Percentiles rank a stretch among this genome's conserved stretches.
These are phyloP conservation scores for Chionodraco myersi DNA, from an alignment of 2,113 vertebrate species.

Conservation along the genomic window DNA sequence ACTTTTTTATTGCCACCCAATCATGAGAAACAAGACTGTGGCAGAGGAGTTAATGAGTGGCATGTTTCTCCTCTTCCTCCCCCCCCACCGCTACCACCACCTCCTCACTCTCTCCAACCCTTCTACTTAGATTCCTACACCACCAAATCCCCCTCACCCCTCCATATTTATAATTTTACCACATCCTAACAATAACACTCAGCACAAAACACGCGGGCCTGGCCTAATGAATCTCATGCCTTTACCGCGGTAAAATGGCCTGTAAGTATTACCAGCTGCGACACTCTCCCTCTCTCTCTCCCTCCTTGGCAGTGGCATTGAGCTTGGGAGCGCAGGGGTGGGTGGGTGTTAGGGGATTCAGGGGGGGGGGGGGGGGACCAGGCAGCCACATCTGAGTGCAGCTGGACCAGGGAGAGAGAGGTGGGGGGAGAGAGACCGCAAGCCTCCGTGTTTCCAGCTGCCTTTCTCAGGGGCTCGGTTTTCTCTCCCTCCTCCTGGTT, in stretches of 20 bases:
- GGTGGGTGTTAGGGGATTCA: slow-evolving; percentile 24
- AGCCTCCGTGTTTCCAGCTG: slow-evolving; percentile 92
- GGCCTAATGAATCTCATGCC: slow-evolving; percentile 99
- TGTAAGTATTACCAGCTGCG: slow-evolving; percentile 99
- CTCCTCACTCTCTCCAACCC: slow-evolving; percentile 25
- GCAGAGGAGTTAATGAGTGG: slow-evolving; percentile 93
- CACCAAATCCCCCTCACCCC: slow-evolving; percentile 76
- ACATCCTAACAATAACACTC: slow-evolving; percentile 99
- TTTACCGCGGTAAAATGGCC: slow-evolving; percentile 90
- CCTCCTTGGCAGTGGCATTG: slow-evolving; percentile 88
- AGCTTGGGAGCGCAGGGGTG: slow-evolving; percentile 59
- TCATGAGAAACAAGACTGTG: slow-evolving; percentile 90
- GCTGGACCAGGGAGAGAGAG: slow-evolving; percentile 85
- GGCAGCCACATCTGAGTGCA: slow-evolving; percentile 94
- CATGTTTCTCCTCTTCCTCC: slow-evolving; percentile 85
- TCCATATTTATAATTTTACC: slow-evolving; percentile 99
- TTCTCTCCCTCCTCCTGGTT: slow-evolving; percentile 85
- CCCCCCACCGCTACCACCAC: slow-evolving; percentile 34
- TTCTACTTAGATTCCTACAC: slow-evolving; percentile 79
- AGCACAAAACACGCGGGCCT: slow-evolving; percentile 95
- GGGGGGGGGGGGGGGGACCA: slow-evolving; percentile 60
- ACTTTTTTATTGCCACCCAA: slow-evolving; percentile 85
- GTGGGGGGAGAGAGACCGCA: slow-evolving; percentile 84
- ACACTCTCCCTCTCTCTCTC: slow-evolving; percentile 89
- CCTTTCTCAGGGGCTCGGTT: slow-evolving; percentile 91